Conservation (phyloP, 2,113 vertebrate species). For the Lonchura striata region DNA sequence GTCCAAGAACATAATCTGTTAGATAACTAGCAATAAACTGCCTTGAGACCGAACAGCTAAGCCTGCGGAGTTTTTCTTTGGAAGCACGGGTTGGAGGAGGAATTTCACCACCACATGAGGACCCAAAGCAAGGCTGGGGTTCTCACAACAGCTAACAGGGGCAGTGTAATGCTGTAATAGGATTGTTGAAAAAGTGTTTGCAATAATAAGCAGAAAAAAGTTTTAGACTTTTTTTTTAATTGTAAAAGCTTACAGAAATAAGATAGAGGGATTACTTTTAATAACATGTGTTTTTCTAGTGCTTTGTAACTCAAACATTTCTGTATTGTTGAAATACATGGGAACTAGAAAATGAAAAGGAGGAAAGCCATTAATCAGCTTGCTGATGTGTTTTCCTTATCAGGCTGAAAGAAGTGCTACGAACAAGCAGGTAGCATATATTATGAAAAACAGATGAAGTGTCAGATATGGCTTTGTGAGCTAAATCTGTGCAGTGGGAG, state of each 20-base stretch:
- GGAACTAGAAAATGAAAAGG: neutral
- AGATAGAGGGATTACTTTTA: neutral
- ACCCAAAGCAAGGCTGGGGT: no score
- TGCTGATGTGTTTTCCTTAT: conserved; percentile 34
- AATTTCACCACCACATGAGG: no score
- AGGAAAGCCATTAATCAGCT: conserved; percentile 19
- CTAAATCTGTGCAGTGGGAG: neutral
- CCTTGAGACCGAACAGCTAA: no score
- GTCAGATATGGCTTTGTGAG: neutral
- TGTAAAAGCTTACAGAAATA: neutral
- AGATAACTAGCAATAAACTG: no score
- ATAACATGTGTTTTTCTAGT: neutral
- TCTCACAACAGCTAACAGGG: no score
- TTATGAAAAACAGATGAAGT: neutral
- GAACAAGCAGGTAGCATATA: conserved; percentile 5
- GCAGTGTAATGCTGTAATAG: neutral
- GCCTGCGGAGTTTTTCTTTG: no score
- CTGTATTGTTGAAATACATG: neutral
- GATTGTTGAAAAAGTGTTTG: neutral
- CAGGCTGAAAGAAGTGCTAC: neutral
- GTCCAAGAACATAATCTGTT: no score
- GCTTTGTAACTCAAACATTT: neutral
- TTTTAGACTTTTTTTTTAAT: neutral
- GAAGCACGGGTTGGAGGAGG: no score
- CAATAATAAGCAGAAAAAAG: neutral